These are phyloP conservation scores for Psilopogon haemacephalus DNA, from an alignment of 2,113 vertebrate genomes.

Conservation along the genomic window DNA sequence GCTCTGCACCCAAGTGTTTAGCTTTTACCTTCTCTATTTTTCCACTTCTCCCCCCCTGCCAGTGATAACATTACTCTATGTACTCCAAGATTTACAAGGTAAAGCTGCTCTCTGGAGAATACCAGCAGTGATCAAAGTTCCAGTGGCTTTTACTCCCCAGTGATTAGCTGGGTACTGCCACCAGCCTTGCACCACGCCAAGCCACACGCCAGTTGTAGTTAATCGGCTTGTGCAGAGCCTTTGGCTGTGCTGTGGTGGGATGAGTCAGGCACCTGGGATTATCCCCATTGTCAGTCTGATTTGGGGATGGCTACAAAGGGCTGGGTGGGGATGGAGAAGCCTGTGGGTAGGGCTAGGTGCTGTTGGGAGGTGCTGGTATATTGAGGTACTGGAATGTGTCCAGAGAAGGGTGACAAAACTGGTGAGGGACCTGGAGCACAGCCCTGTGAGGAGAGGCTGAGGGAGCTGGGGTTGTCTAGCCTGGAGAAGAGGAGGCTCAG, in stretches of 20 bases:
- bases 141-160: not conserved
- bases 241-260: not conserved
- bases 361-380: not conserved
- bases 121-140: not conserved
- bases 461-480: too few relatives aligned
- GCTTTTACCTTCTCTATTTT: not conserved
- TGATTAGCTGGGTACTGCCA: not conserved
- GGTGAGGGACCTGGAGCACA: too few relatives aligned
- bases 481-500: too few relatives aligned
- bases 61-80: not conserved
- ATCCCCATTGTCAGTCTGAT: rapidly evolving
- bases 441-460: too few relatives aligned
- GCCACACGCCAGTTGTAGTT: not conserved
- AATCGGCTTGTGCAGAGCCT: not conserved
- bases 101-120: not conserved
- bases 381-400: too few relatives aligned
- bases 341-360: not conserved
- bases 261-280: not conserved
- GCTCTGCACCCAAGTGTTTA: not conserved
- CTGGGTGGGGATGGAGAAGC: not conserved
- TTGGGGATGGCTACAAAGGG: not conserved
- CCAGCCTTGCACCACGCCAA: not conserved
- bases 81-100: not conserved
- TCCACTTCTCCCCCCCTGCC: rapidly evolving
- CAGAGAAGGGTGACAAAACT: too few relatives aligned